Evolutionary conservation across 1,140 invertebrate species (phyloP), one percentile per base, ranked within the genome.

Genomic region (Macrotrachela quadricornifera): DNA sequence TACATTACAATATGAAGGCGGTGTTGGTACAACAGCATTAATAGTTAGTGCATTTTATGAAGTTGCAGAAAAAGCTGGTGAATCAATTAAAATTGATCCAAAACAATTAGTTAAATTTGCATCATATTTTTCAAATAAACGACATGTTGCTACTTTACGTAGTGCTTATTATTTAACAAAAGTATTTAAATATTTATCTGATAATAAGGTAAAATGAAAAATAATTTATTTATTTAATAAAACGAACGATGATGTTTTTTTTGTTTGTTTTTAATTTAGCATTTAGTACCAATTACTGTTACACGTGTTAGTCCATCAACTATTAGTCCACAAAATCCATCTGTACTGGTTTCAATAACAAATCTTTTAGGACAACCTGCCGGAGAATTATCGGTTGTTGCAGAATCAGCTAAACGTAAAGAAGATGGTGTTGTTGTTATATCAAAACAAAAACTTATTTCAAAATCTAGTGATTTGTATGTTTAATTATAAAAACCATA

Each of bases 1-100:
- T 61, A 79, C 80, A 57, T 72, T 72, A 55, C 72, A 92, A 71
- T 94, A 88, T 71, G 90, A 94, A 71, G 87, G 87, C 41, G 88
- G 88, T 10, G 72, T 82, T 2, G 77, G 73, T 41, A 75, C 71
- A 6, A 75, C 75, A 39, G 77, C 79, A 57, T 66, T 79, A 15
- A 66, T 83, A n/a, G 65, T 84, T 11, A 79, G 77, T 67, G 80
- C 80, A 53, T 74, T 79, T 44, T 79, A 78, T 59, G 79, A 79
- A 62, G 71, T 88, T 4, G 78, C 79, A 46, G 76, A 77, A 49
- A 64, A 70, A 21, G 67, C 77, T 21, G 80, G 80, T 57, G 82
- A 80, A 64, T 76, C 78, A 21, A 79, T 81, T 13, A 58, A 71
- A 45, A 59, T 64, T 52, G 61, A 60, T 54, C 68, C 69, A 57